phyloP scores from a whole-genome alignment of 2,113 vertebrate genomes.

The Leptocoma aspasia region DNA sequence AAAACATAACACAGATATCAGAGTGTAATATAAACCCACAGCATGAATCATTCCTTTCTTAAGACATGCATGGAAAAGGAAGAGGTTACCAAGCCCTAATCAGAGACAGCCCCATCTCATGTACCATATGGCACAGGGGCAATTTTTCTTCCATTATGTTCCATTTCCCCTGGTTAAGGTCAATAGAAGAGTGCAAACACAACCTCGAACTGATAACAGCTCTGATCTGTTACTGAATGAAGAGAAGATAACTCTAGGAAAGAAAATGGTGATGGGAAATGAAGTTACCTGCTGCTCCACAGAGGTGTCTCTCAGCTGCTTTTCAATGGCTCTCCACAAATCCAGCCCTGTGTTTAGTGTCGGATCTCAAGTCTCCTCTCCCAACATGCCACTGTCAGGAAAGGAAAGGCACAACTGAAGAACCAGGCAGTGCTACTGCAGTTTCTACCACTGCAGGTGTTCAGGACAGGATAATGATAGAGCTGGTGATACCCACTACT shows the following conservation, averaged over 20 bases:
- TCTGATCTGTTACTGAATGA: not conserved
- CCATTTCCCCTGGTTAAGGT: not conserved
- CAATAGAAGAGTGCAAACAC: not conserved
- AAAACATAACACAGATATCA: conserved; percentile 45
- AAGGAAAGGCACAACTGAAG: not conserved
- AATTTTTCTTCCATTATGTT: not conserved
- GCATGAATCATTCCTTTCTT: conserved; percentile 30
- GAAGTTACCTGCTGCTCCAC: not conserved
- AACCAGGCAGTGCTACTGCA: not conserved
- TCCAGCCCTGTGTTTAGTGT: not conserved
- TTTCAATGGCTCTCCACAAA: not conserved
- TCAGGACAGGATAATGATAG: not conserved
- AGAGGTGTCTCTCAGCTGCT: not conserved
- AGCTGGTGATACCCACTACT: not conserved
- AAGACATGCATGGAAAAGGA: not conserved
- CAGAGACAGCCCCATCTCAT: not conserved
- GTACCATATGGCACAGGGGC: not conserved
- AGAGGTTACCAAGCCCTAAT: conserved; percentile 5
- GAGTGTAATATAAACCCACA: conserved; percentile 26
- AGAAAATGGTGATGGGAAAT: not conserved
- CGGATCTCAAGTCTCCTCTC: not conserved
- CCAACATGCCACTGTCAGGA: not conserved
- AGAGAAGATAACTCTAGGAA: not conserved
- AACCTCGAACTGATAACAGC: not conserved
- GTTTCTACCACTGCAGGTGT: not conserved